Evolutionary conservation across 2,888 invertebrate genomes (phyloP), one percentile per base, ranked within the genome.

Genomic region (Acronicta psi): DNA sequence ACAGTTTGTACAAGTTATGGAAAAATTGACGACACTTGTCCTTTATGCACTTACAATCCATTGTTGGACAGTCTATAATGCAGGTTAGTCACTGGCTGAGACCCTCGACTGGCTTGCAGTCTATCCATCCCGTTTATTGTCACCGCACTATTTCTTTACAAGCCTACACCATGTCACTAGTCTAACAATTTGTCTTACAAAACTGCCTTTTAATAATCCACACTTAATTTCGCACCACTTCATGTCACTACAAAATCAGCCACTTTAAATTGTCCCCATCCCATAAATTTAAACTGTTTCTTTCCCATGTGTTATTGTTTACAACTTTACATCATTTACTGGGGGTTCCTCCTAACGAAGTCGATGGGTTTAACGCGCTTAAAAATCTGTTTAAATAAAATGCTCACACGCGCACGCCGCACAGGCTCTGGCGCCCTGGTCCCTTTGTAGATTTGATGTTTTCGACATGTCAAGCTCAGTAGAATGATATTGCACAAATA

Each of bases 1-100:
- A 91, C 89, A 91, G 76, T 90, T 87, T 91, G 85, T 92, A 92
- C 91, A 91, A 57, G 53, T 69, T 75, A 77, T 61, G 73, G 76
- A 69, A 77, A 78, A 86, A 87, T 86, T 87, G 83, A 87, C 82
- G n/a, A n/a, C n/a, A n/a, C n/a, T 66, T 16, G 46, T 65, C 73
- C 66, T 31, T 52, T 53, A 52, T 16, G 43, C 64, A 46, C 17
- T 25, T 8, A 52, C 41, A 8, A 13, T 59, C 41, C 16, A 2
- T 45, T 18, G 37, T 37, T 34, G 47, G 25, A 49, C 47, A 60
- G 46, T 73, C 18, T 56, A 43, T 31, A 34, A 44, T 44, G 42
- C 43, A 56, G 70, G 49, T 54, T 51, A 54, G 45, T 70, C 70
- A 69, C 66, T 69, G 70, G 61, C 54, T 8, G 17, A 45, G 41